Evolutionary conservation across 2,797 vertebrate species (phyloP).

Genomic region (Pangasius mekongensis): DNA sequence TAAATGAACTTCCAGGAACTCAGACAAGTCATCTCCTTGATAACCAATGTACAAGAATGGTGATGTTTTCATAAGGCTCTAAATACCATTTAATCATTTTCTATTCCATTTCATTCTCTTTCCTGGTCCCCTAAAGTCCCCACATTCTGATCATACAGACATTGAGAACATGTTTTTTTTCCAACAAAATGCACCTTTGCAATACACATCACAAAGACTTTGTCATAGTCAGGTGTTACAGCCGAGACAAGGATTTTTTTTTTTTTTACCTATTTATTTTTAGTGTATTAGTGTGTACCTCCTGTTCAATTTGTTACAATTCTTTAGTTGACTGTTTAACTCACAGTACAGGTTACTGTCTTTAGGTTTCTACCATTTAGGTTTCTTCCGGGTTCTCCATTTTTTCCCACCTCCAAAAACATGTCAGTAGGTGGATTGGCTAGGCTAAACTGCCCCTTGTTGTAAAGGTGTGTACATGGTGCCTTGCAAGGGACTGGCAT

Average conservation of each 20-base stretch:
- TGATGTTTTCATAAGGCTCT: slow-evolving; percentile 7
- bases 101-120: not conserved
- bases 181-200: not conserved
- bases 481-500: not conserved
- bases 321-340: not conserved
- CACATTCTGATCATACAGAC: not conserved
- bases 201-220: not conserved
- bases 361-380: not conserved
- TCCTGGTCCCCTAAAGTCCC: not conserved
- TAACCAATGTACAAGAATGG: not conserved
- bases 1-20: not conserved
- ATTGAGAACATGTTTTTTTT: not conserved
- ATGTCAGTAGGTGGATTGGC: not conserved
- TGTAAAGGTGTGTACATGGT: not conserved
- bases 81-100: not conserved
- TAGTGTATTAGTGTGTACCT: not conserved
- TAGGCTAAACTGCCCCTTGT: not conserved
- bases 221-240: not conserved
- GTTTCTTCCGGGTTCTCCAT: not conserved
- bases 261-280: not conserved
- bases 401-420: not conserved
- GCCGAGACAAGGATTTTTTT: not conserved
- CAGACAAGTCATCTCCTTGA: not conserved
- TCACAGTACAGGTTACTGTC: not conserved
- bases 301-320: not conserved